phyloP scores from a whole-genome alignment of 2,888 invertebrate genomes.

The Adelphocoris suturalis region DNA sequence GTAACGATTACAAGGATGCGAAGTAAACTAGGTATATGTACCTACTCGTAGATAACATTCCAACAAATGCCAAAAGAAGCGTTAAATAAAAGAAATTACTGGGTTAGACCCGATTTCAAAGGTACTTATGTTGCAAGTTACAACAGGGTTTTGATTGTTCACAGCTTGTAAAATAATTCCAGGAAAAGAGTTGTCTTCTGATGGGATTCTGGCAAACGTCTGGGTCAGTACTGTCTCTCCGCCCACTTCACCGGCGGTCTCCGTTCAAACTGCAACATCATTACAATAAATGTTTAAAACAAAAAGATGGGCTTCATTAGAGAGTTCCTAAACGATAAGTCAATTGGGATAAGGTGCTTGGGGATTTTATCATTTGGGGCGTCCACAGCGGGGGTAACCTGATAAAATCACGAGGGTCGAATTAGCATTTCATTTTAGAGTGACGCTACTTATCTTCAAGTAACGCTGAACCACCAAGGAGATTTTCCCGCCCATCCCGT shows the following conservation, averaged over 20 bases:
- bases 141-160: conserved; percentile 58
- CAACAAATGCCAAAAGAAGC: background rate
- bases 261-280: conserved; percentile 53
- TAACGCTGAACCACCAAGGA: no score
- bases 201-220: background rate
- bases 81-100: background rate
- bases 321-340: no score
- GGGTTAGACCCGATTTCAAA: background rate
- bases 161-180: conserved; percentile 45
- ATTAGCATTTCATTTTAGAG: no score
- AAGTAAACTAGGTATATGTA: no score
- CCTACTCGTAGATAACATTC: background rate
- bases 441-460: no score
- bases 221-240: conserved; percentile 56
- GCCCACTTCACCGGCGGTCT: conserved; percentile 58
- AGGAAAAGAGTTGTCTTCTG: conserved; percentile 24
- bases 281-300: background rate
- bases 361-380: no score
- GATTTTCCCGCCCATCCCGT: no score
- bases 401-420: no score
- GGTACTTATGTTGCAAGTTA: background rate
- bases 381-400: no score
- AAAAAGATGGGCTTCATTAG: no score
- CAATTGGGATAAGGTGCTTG: no score
- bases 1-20: no score